phyloP scores from a whole-genome alignment of 2,113 vertebrate species.

The Urocynchramus pylzowi region DNA sequence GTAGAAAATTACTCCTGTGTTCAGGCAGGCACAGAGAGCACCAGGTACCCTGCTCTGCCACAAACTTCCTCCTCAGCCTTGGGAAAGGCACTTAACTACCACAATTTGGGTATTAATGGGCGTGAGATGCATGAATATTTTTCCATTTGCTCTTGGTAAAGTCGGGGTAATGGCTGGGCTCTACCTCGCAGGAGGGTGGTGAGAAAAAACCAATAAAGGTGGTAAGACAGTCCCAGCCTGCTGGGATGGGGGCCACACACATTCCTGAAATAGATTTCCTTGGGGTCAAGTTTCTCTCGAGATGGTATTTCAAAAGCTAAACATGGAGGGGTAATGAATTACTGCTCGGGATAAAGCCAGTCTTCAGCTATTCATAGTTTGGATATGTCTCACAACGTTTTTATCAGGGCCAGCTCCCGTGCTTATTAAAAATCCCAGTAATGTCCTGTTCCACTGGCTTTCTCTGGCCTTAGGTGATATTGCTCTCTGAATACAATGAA shows the following conservation, averaged over 20 bases:
- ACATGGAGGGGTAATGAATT: slow-evolving; percentile 36
- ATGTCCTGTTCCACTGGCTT: slow-evolving; percentile 14
- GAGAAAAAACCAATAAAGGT: slow-evolving; percentile 9
- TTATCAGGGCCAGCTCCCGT: not conserved
- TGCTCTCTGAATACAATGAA: slow-evolving; percentile 32
- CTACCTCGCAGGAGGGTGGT: not conserved
- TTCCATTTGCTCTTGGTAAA: not conserved
- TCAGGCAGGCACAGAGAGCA: not conserved
- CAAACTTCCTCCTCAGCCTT: not conserved
- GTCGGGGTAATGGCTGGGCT: not conserved
- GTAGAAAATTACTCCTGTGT: not conserved
- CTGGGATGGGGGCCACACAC: not conserved
- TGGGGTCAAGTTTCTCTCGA: slow-evolving; percentile 44
- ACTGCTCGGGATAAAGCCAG: not conserved
- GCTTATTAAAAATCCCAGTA: slow-evolving; percentile 39
- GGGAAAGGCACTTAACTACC: not conserved
- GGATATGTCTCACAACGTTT: slow-evolving; percentile 4
- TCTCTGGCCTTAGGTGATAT: not conserved
- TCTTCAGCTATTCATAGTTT: not conserved
- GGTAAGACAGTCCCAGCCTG: not conserved
- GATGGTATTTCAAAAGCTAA: slow-evolving; percentile 24
- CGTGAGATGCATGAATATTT: not conserved
- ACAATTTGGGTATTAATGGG: not conserved
- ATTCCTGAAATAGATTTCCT: slow-evolving; percentile 55
- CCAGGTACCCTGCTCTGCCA: not conserved